Percentiles rank a stretch among this genome's conserved stretches.
phyloP scores from a whole-genome alignment of 2,797 vertebrate species.

The Otus scops region DNA sequence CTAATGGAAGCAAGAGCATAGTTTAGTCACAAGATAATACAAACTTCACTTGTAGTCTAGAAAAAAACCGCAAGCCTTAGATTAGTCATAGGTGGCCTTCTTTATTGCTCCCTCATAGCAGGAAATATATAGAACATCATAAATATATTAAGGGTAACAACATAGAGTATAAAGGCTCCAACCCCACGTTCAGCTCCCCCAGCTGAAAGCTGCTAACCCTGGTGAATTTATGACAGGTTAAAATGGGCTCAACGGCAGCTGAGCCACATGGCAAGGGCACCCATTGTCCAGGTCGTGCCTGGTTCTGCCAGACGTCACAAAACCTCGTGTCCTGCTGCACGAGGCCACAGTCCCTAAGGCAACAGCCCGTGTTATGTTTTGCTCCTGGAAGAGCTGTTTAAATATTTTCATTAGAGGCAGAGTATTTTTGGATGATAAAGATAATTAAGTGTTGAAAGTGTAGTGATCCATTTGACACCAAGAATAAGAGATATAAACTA shows the following conservation, averaged over 20 bases:
- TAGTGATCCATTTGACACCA: constrained; percentile 70
- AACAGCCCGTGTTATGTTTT: constrained; percentile 5
- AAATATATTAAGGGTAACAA: not conserved
- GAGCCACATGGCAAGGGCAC: not conserved
- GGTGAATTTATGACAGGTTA: not conserved
- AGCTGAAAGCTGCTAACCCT: not conserved
- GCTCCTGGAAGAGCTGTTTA: constrained; percentile 59
- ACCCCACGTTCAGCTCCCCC: not conserved
- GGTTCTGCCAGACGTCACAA: not conserved
- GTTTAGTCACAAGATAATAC: constrained; percentile 38
- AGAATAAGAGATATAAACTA: constrained; percentile 72
- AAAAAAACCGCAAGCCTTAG: constrained; percentile 23
- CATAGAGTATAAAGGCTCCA: not conserved
- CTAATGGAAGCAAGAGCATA: not conserved
- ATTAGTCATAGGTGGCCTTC: not conserved
- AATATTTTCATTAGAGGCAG: constrained; percentile 70
- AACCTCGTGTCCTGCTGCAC: not conserved
- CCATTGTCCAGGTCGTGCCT: not conserved
- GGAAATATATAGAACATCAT: not conserved
- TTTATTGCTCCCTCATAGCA: not conserved
- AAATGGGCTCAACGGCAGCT: not conserved
- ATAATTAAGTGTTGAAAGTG: constrained; percentile 69
- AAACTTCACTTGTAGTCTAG: constrained; percentile 23
- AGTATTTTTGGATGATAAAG: constrained; percentile 66
- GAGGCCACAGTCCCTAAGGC: not conserved